phyloP scores from a whole-genome alignment of 2,888 invertebrate species.

The Nysson spinosus region DNA sequence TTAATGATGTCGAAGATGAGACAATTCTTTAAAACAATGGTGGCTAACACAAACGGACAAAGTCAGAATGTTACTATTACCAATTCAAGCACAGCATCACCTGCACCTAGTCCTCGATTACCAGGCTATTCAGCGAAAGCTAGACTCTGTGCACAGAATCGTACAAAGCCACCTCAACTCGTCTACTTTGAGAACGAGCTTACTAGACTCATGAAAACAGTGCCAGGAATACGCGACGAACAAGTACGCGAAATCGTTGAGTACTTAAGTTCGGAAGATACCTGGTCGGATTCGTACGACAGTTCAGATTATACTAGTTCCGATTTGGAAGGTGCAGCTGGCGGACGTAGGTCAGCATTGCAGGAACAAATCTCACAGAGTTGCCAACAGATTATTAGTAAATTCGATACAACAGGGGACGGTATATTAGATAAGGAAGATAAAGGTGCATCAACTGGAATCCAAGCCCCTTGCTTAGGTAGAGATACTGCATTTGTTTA shows the following conservation, averaged over 20 bases:
- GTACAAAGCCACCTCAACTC: constrained; percentile 89
- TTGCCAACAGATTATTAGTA: constrained; percentile 91
- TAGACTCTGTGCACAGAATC: constrained; percentile 76
- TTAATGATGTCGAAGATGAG: constrained; percentile 97
- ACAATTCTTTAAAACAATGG: constrained; percentile 94
- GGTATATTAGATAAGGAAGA: constrained; percentile 48
- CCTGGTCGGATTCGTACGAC: constrained; percentile 96
- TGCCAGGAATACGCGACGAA: constrained; percentile 93
- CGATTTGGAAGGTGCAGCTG: constrained; percentile 85
- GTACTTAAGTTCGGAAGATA: constrained; percentile 94
- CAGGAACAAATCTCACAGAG: constrained; percentile 93
- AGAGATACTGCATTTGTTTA: constrained; percentile 93
- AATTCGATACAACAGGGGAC: constrained; percentile 82
- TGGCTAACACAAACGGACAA: constrained; percentile 81
- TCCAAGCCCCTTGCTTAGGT: constrained; percentile 75
- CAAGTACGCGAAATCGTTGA: constrained; percentile 95
- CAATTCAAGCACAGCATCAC: constrained; percentile 71
- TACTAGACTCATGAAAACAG: constrained; percentile 94
- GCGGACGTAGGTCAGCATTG: constrained; percentile 83
- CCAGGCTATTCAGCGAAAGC: constrained; percentile 66
- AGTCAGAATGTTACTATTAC: constrained; percentile 75
- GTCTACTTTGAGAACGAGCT: constrained; percentile 94
- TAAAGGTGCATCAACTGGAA: constrained; percentile 78
- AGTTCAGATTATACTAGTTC: constrained; percentile 95
- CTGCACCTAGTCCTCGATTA: constrained; percentile 80